Evolutionary conservation across 64 coral and sea anemone genomes (phyloP).

Genomic region (Porites australiensis): DNA sequence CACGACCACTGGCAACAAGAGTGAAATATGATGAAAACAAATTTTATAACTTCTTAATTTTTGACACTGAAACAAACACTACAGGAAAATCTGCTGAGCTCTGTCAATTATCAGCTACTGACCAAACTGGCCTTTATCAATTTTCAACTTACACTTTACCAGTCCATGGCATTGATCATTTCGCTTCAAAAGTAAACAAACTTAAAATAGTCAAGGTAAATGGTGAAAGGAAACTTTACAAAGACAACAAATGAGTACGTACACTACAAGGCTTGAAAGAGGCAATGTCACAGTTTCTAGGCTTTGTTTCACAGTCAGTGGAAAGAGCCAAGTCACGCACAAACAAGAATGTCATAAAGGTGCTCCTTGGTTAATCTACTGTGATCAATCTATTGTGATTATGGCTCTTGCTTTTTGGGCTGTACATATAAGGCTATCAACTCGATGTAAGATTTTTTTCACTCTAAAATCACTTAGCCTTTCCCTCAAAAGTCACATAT

Average conservation of each 20-base stretch:
- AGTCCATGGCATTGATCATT: not conserved
- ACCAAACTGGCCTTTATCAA: not conserved
- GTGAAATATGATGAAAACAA: conserved; percentile 37
- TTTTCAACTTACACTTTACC: not conserved
- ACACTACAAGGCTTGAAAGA: conserved; percentile 1
- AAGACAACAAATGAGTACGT: conserved; percentile 10
- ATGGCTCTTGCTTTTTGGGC: too few species aligned
- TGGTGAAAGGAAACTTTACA: conserved; percentile 30
- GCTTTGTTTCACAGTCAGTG: conserved; percentile 1
- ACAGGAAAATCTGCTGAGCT: conserved; percentile 57
- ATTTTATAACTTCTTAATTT: conserved; percentile 27
- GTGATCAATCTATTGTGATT: too few species aligned
- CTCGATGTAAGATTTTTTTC: too few species aligned
- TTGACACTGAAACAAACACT: conserved; percentile 44
- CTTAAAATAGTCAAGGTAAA: conserved; percentile 12
- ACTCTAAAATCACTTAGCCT: too few species aligned
- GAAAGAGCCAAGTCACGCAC: conserved; percentile 1
- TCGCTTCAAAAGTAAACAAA: conserved; percentile 16
- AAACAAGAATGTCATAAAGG: not conserved
- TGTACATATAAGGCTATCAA: too few species aligned
- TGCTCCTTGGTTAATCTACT: conserved; percentile 34
- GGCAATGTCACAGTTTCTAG: not conserved
- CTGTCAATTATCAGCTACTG: conserved; percentile 39
- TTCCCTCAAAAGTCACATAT: too few species aligned
- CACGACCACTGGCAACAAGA: not conserved